A percentile compares a stretch with the other conserved stretches of the same genome.
Conservation (phyloP, 1,140 invertebrate genomes). For the Hyles euphorbiae region DNA sequence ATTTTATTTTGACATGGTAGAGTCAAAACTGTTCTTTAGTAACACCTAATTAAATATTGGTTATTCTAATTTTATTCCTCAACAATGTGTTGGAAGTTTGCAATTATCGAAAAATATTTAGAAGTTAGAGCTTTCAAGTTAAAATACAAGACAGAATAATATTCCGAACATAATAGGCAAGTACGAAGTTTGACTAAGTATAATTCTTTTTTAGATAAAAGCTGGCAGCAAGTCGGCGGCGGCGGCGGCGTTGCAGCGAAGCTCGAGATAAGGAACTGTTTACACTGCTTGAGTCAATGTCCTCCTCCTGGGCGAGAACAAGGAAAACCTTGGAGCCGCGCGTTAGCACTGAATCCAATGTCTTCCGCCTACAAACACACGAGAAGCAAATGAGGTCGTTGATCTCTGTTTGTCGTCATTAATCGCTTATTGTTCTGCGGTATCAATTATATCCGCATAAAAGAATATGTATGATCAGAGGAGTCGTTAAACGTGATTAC, state of each 20-base stretch:
- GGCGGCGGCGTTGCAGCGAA: slow-evolving; percentile 44
- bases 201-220: slow-evolving; percentile 67
- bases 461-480: background rate
- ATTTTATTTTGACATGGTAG: too few relatives aligned
- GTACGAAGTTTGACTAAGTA: slow-evolving; percentile 30
- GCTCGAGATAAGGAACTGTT: slow-evolving; percentile 73
- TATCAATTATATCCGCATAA: slow-evolving; percentile 8
- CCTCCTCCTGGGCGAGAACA: slow-evolving; percentile 58
- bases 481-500: too few relatives aligned
- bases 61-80: too few relatives aligned
- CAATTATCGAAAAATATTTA: too few relatives aligned
- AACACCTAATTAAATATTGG: too few relatives aligned
- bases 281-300: slow-evolving; percentile 73
- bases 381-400: slow-evolving; percentile 21
- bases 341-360: slow-evolving; percentile 12
- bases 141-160: too few relatives aligned
- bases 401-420: slow-evolving; percentile 21
- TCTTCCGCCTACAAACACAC: slow-evolving; percentile 38
- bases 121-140: too few relatives aligned
- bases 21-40: too few relatives aligned
- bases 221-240: slow-evolving; percentile 57
- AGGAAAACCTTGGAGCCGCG: slow-evolving; percentile 68
- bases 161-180: background rate
- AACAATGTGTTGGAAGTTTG: too few relatives aligned
- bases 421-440: slow-evolving; percentile 14